Base-by-base conservation (phyloP, 2,113 vertebrate genomes). In the Acanthochromis polyacanthus region DNA sequence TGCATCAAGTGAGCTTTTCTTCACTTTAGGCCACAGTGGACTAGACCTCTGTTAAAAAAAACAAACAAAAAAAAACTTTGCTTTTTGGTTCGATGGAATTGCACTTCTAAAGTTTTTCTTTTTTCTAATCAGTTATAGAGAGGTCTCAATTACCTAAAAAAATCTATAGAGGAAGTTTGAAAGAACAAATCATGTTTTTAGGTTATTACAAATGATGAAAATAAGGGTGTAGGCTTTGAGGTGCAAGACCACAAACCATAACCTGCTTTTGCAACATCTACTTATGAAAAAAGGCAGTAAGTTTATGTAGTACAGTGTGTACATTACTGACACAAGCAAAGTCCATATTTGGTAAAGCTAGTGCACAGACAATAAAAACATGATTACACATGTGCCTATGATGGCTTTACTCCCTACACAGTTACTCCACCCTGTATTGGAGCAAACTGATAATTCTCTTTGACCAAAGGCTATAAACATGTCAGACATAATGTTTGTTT, bases 381-480 rank as follows among this genome's bases (percentile, higher is more conserved):
- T 28, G 74, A 76, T 78, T 48, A 48, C 65, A 85, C 67, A 70
- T 71, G 76, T 65, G 78, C 59, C 61, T 81, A 65, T 84, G 77
- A 83, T 38, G 78, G 73, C 15, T 60, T 32, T 63, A 30, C 45
- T 50, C 61, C 17, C 30, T 46, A 16, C 36, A 19, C 46, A 66
- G 15, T 55, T 65, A 16, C 81, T 74, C 76, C 68, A 45, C 50
- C 80, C 74, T 74, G 60, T 4, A 36, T 62, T 56, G 50, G 71
- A 56, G 40, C 48, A 62, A 66, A 74, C 22, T 19, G 48, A 87
- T 89, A 84, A 82, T 87, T 48, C 45, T 0, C 45, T 75, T 56
- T 84, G 71, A 90, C 84, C 80, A 45, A 85, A 71, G 40, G 36
- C 43, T 79, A 85, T 87, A 89, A 84, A 89, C 17, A 43, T 88